Base-by-base conservation (phyloP, 2,797 vertebrate species). In the Syndactyla subalaris region DNA sequence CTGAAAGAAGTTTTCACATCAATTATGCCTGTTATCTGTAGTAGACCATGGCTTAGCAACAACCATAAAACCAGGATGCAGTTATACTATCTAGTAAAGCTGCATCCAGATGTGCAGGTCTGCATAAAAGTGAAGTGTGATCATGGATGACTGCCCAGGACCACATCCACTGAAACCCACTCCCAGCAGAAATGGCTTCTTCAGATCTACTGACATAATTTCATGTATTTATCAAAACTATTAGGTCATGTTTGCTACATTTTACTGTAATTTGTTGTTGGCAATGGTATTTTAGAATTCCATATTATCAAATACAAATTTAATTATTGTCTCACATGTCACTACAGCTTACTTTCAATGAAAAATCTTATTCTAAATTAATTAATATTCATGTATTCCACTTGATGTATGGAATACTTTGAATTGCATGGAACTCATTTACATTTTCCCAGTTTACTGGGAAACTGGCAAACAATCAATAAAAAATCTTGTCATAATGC, bases 121-220 rank as follows among this genome's bases (percentile, higher is more conserved):
- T 41, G 38, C 46, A 36, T n/a, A n/a, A 58, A 82, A 70, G 8
- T 7, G 15, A 63, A 12, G 5, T 68, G 3, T 84, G 49, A 61
- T 41, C 26, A n/a, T 16, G 16, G 24, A 2, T 30, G 13, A 57
- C 45, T 74, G 23, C 36, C 63, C 34, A 0, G 0, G 23, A 49
- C 18, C 23, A 52, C 18, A 52, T 34, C 29, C 57, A 46, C 15
- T 63, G 54, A 77, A 63, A 45, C 3, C 5, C 12, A 22, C 4
- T 54, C 34, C 10, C 45, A 59, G 14, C 54, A 22, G 9, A 59
- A 73, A 67, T 3, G 4, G 10, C 9, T n/a, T 75, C 43, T 62
- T 88, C n/a, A 71, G 6, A 29, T 12, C 57, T 59, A 11, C 29
- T 77, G 61, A 38, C 1, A 4, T 43, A 66, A 62, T 66, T 70